Evolutionary conservation across 2,113 vertebrate genomes (phyloP).

Genomic region (Sinocyclocheilus anophthalmus): DNA sequence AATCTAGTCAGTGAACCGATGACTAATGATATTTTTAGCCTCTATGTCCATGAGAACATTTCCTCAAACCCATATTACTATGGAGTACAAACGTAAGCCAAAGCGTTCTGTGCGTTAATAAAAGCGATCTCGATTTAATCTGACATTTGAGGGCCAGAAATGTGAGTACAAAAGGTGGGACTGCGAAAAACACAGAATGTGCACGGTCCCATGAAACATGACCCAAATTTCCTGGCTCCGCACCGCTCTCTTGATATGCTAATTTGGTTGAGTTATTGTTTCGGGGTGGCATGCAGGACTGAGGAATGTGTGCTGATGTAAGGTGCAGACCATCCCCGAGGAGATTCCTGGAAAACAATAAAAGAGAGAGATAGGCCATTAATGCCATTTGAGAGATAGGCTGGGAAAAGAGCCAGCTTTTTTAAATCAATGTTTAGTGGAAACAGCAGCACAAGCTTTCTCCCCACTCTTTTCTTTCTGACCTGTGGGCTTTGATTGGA

Average conservation of each 20-base stretch:
- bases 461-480: neutral
- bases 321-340: constrained; percentile 65
- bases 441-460: constrained; percentile 62
- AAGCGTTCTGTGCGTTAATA: neutral
- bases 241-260: constrained; percentile 55
- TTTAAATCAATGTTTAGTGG: constrained; percentile 71
- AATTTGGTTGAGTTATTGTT: constrained; percentile 66
- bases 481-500: constrained; percentile 27
- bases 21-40: constrained; percentile 37
- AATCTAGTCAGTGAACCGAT: constrained; percentile 12
- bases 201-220: constrained; percentile 52
- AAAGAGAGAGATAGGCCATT: constrained; percentile 72
- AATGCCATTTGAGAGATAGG: constrained; percentile 68
- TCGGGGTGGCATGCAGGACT: constrained; percentile 63
- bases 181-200: neutral
- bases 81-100: neutral
- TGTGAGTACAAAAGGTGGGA: constrained; percentile 22
- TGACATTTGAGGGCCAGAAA: constrained; percentile 4
- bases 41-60: constrained; percentile 6
- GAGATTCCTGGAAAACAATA: constrained; percentile 75
- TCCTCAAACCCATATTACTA: neutral
- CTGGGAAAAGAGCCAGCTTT: constrained; percentile 69
- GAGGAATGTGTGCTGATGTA: constrained; percentile 68
- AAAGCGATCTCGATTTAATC: constrained; percentile 36
- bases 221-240: constrained; percentile 51